phyloP scores from a whole-genome alignment of 2,797 vertebrate species.

The Melanotaenia pygmaea region DNA sequence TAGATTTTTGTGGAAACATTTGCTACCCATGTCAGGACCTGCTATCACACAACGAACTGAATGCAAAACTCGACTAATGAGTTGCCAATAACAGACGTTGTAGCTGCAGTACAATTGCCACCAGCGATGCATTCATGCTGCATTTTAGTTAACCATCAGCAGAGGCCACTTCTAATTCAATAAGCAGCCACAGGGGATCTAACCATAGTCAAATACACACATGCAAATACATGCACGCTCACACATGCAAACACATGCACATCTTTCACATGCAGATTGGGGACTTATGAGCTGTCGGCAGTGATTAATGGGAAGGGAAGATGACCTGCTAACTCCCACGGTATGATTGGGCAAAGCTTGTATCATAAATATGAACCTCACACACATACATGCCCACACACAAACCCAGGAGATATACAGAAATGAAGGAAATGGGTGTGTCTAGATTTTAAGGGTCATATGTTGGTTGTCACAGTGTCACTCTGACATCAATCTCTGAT shows the following conservation, averaged over 20 bases:
- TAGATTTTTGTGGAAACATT: neutral
- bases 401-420: conserved; percentile 32
- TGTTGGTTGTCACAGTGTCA: conserved; percentile 51
- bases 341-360: conserved; percentile 64
- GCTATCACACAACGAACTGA: conserved; percentile 12
- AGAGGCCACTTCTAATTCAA: conserved; percentile 54
- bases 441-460: conserved; percentile 62
- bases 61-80: conserved; percentile 21
- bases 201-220: conserved; percentile 36
- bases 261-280: conserved; percentile 82
- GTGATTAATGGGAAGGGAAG: conserved; percentile 80
- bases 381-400: conserved; percentile 41
- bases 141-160: conserved; percentile 42
- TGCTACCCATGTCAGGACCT: neutral
- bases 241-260: conserved; percentile 41
- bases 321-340: conserved; percentile 80
- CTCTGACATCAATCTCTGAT: conserved; percentile 54
- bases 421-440: conserved; percentile 69
- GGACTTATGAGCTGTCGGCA: conserved; percentile 75
- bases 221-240: conserved; percentile 41
- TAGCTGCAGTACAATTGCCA: conserved; percentile 36
- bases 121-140: conserved; percentile 34
- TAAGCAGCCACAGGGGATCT: conserved; percentile 44
- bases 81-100: conserved; percentile 22
- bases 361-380: conserved; percentile 58